Evolutionary conservation across 2,113 vertebrate genomes (phyloP).

Genomic region (Protobothrops mucrosquamatus): DNA sequence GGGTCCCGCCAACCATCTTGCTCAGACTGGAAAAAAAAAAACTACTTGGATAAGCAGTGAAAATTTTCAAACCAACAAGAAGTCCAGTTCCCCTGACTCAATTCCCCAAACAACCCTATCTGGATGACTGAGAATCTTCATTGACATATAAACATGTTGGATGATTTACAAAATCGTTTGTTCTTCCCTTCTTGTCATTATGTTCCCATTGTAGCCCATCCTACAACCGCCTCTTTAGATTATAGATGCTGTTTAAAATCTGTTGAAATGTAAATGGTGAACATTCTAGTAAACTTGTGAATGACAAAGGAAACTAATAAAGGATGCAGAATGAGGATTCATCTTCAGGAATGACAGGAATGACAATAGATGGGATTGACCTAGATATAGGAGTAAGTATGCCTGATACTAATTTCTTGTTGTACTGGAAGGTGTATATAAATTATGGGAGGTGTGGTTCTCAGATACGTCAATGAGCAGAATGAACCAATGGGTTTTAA

Average conservation of each 20-base stretch:
- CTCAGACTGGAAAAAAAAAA: too few species aligned
- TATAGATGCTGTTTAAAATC: neutral
- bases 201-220: neutral
- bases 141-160: neutral
- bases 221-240: neutral
- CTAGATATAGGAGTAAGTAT: neutral
- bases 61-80: too few species aligned
- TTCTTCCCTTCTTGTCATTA: neutral
- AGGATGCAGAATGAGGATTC: neutral
- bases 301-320: neutral
- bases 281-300: neutral
- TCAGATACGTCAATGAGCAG: neutral
- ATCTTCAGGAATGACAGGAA: neutral
- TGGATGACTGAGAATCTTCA: too few species aligned
- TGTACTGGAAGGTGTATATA: neutral
- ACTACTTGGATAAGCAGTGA: too few species aligned
- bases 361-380: neutral
- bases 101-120: too few species aligned
- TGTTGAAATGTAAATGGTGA: neutral
- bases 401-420: neutral
- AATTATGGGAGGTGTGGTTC: neutral
- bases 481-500: neutral
- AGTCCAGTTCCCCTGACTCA: too few species aligned
- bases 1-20: too few species aligned
- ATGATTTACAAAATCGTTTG: too few species aligned